A percentile compares a stretch with the other conserved stretches of the same genome.
Evolutionary conservation across 2,888 invertebrate species (phyloP).

Genomic region (Itoplectis maculator): DNA sequence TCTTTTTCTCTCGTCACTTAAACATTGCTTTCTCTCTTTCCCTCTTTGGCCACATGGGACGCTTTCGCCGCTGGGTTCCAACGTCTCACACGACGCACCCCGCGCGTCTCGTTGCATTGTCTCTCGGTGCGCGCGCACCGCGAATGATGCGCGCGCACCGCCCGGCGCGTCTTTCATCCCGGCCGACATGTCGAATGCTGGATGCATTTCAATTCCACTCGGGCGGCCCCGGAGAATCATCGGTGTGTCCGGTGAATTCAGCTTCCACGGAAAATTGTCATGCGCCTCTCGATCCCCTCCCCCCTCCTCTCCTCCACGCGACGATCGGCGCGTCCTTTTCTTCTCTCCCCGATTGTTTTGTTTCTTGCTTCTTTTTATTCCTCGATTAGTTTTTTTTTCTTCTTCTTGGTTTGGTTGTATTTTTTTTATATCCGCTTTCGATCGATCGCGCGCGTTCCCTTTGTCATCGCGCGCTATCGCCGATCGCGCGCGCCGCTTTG

Average conservation of each 20-base stretch:
- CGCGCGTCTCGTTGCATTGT: constrained; percentile 54
- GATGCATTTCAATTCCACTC: constrained; percentile 81
- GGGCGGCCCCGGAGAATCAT: constrained; percentile 33
- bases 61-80: constrained; percentile 4
- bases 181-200: constrained; percentile 82
- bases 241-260: constrained; percentile 36
- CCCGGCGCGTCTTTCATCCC: constrained; percentile 80
- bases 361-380: constrained; percentile 17
- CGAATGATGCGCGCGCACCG: no score
- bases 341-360: constrained; percentile 9
- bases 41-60: constrained; percentile 1
- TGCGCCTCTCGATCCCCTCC: constrained; percentile 61
- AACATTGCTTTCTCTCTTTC: no score
- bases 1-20: no score
- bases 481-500: constrained; percentile 12
- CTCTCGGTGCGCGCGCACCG: constrained; percentile 52
- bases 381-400: constrained; percentile 45
- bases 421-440: constrained; percentile 48
- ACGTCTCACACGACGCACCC: no score
- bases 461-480: constrained; percentile 44
- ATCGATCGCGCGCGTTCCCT: constrained; percentile 42
- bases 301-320: constrained; percentile 45
- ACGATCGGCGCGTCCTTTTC: constrained; percentile 26
- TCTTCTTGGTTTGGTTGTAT: neutral
- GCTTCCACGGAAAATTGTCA: constrained; percentile 58